Base-by-base conservation (phyloP, 2,888 invertebrate species). In the Brassicogethes aeneus region DNA sequence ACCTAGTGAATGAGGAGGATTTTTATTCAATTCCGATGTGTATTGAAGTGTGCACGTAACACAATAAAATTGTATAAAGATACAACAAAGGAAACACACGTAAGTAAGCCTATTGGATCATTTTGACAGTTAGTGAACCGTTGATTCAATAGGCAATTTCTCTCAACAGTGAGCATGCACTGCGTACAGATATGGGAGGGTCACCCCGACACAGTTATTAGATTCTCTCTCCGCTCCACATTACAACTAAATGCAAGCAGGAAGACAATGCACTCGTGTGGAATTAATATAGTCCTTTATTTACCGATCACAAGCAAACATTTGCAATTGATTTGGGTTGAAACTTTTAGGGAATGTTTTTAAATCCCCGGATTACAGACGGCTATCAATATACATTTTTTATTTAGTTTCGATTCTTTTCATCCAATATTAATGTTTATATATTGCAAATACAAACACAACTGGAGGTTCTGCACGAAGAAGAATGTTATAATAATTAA, bases 101-200 rank as follows among this genome's bases (percentile, higher is more conserved):
- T 32, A 32, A 32, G 23, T 23, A 23, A 23, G 23, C 23, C 14
- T 12, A 32, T 13, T 32, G 45, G 51, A 57, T 60, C 53, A 60
- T 63, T 63, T 61, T 58, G 58, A 60, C 58, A 57, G 62, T 62
- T 60, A 61, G 52, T 61, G 60, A 58, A 61, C 54, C 64, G 61
- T 60, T 56, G 54, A 59, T 60, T 61, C 59, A 61, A 62, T 61
- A 56, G 59, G 60, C 61, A 64, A 62, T 62, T 62, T 61, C 57
- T 59, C 60, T 51, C 55, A 59, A 60, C 52, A 54, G 53, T 61
- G 62, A 32, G 14, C 32, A 32, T 32, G 14, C 5, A 10, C 23
- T 23, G 23, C 5, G 23, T 23, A 23, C 3, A 32, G 14, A 32
- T 13, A 32, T 55, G 51, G 57, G 56, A 55, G 53, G 56, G 45